phyloP scores from a whole-genome alignment of 1,140 invertebrate genomes.

The Drosophila pachea region DNA sequence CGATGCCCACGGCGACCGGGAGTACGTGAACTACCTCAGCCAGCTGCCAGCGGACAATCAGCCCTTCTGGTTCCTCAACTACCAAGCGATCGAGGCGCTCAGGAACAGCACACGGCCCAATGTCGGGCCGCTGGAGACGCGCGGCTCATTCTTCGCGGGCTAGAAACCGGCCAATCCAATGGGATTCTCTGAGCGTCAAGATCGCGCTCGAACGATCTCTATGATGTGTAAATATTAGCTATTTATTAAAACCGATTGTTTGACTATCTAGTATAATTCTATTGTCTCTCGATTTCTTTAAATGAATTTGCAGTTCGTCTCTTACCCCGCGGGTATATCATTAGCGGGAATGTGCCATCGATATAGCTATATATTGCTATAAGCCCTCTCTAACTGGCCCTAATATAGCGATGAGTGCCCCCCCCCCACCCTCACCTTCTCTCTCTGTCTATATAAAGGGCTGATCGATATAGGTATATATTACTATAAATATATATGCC shows the following conservation, averaged over 20 bases:
- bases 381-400: too few species aligned
- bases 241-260: background rate
- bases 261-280: background rate
- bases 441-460: too few species aligned
- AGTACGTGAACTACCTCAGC: conserved; percentile 78
- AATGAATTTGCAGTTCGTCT: too few species aligned
- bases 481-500: too few species aligned
- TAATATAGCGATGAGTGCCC: too few species aligned
- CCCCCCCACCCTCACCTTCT: too few species aligned
- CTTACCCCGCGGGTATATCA: too few species aligned
- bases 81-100: conserved; percentile 76
- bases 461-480: too few species aligned
- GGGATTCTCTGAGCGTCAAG: too few species aligned
- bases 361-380: too few species aligned
- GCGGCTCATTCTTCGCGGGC: conserved; percentile 69
- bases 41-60: conserved; percentile 79
- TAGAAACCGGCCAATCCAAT: conserved; percentile 28
- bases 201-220: too few species aligned
- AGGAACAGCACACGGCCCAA: conserved; percentile 59
- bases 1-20: conserved; percentile 79
- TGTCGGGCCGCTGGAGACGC: conserved; percentile 52
- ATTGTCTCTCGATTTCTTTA: background rate
- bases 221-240: background rate
- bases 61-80: conserved; percentile 81
- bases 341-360: too few species aligned